Evolutionary conservation across 1,140 invertebrate species (phyloP).

Genomic region (Trichoplusia ni): DNA sequence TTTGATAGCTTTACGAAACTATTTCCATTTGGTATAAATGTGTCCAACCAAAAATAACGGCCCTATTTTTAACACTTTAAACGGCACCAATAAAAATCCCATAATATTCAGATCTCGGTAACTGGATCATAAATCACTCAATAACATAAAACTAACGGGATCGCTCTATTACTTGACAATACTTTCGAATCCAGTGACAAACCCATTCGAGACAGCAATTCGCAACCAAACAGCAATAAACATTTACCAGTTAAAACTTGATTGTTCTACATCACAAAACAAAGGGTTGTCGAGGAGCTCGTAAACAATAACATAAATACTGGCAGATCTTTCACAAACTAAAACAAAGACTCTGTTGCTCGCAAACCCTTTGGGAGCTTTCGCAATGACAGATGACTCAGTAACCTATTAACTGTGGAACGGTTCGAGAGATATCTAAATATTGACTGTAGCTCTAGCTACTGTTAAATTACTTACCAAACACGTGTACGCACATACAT

Average conservation of each 20-base stretch:
- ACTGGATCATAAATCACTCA: constrained; percentile 26
- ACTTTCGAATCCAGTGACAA: constrained; percentile 14
- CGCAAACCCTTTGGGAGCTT: constrained; percentile 30
- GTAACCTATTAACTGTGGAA: constrained; percentile 37
- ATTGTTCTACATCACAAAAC: constrained; percentile 40
- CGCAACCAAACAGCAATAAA: constrained; percentile 39
- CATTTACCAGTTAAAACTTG: constrained; percentile 46
- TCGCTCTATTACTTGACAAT: constrained; percentile 6
- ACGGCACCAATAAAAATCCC: constrained; percentile 18
- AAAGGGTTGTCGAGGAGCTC: constrained; percentile 37
- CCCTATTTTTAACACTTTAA: constrained; percentile 17
- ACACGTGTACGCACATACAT: constrained; percentile 1
- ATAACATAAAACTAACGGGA: constrained; percentile 26
- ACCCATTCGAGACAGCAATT: constrained; percentile 23
- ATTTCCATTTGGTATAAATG: neutral
- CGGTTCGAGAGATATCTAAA: constrained; percentile 23
- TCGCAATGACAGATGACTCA: constrained; percentile 42
- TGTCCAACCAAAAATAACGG: neutral
- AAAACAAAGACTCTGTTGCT: constrained; percentile 1
- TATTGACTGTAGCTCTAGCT: constrained; percentile 30
- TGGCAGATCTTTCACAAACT: constrained; percentile 26
- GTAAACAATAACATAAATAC: constrained; percentile 35
- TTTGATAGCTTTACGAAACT: neutral
- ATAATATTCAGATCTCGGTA: constrained; percentile 26
- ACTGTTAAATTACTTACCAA: constrained; percentile 14